phyloP scores from a whole-genome alignment of 2,888 invertebrate genomes.

The Athalia cordata region DNA sequence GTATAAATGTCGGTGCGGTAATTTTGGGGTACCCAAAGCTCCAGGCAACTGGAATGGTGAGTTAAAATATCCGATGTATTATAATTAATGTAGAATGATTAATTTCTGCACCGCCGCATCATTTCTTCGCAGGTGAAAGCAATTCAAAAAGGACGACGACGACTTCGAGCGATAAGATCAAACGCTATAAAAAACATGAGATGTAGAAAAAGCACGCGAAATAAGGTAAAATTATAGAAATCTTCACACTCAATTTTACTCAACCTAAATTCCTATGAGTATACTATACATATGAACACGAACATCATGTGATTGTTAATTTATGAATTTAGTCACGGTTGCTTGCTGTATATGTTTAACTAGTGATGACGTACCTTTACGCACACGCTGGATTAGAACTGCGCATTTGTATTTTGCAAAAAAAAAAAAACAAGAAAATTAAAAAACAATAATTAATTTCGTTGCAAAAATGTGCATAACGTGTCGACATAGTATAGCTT shows the following conservation, averaged over 20 bases:
- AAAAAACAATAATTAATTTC: too few species aligned
- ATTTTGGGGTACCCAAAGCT: slow-evolving; percentile 75
- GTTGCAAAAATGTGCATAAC: too few species aligned
- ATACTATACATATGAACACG: not conserved
- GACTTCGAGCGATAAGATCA: slow-evolving; percentile 75
- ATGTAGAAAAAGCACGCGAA: slow-evolving; percentile 45
- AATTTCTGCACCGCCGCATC: not conserved
- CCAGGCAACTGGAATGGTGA: slow-evolving; percentile 76
- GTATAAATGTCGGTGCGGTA: slow-evolving; percentile 74
- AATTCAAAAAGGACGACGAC: slow-evolving; percentile 76
- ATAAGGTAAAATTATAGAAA: slow-evolving; percentile 20
- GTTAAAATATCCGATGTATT: not conserved
- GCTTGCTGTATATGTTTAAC: not conserved
- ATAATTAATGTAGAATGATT: not conserved
- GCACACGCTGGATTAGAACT: too few species aligned
- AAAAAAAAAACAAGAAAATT: too few species aligned
- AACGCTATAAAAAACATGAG: slow-evolving; percentile 74
- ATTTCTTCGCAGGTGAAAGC: slow-evolving; percentile 73
- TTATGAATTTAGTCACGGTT: not conserved
- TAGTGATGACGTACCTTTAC: too few species aligned
- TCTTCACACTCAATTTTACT: not conserved
- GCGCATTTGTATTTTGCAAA: too few species aligned
- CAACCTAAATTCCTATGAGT: not conserved
- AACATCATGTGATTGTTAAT: not conserved
- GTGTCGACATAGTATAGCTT: too few species aligned